Evolutionary conservation across 2,888 invertebrate species (phyloP), one percentile per base, ranked within the genome.

Genomic region (Rhingia rostrata): DNA sequence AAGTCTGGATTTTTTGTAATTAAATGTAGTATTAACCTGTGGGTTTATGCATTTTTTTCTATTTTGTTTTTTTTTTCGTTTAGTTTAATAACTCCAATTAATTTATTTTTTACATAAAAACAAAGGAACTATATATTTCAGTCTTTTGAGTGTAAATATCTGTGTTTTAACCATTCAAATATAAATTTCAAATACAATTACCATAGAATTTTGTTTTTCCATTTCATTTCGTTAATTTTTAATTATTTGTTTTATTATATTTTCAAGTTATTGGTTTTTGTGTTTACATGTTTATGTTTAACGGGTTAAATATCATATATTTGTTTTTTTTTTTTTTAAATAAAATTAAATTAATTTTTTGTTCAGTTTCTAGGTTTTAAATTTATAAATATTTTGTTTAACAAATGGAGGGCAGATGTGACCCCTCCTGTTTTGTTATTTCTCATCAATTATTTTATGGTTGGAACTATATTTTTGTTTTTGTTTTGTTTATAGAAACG

Each of bases 41-140:
- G 80, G 88, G 86, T 86, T 58, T 87, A 86, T 87, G 78, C 86
- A 83, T 86, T 77, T 78, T n/a, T 22, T 81, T 87, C 86, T 86
- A 75, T 88, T 84, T 53, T 64, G 78, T 87, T 86, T 74, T 84
- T 87, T 87, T 87, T 87, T 80, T 77, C 35, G 53, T 86, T 86
- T 73, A 66, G 32, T 54, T 74, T 82, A 73, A 88, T 89, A 89
- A 89, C 88, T 90, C 90, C 90, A 88, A 88, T 89, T 87, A 88
- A 89, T 89, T 89, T 89, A 89, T 87, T 78, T 90, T 90, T 88
- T 91, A 91, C 90, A 91, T 91, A 91, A 91, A 91, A 91, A 91
- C 91, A 91, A 91, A 91, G 91, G 91, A 91, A 91, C 91, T 91
- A 91, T 91, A 91, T 91, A 90, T 91, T 90, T 91, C 91, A 91